Evolutionary conservation across 1,140 invertebrate genomes (phyloP).

Genomic region (Habropoda laboriosa): DNA sequence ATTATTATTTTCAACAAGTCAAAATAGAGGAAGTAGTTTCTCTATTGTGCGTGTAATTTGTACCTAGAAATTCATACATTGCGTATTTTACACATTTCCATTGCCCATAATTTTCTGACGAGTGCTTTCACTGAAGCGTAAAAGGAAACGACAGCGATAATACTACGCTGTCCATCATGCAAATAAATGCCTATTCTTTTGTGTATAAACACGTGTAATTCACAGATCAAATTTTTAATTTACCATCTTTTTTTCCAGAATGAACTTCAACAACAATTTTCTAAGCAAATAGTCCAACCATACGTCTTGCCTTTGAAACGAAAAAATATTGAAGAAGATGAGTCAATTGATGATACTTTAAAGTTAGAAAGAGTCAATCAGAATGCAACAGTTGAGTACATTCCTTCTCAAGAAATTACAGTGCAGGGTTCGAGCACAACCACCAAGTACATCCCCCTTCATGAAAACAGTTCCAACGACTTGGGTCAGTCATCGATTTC

Average conservation of each 20-base stretch:
- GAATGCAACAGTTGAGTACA: background rate
- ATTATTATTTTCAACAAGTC: background rate
- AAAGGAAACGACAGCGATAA: background rate
- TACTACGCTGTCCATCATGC: background rate
- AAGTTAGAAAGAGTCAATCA: background rate
- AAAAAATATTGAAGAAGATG: background rate
- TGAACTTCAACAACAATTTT: background rate
- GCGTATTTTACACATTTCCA: background rate
- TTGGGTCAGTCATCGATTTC: background rate
- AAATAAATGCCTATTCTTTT: background rate
- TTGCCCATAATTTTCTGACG: background rate
- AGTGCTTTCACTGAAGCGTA: constrained; percentile 18
- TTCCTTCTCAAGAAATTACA: constrained; percentile 11
- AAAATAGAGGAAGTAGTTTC: background rate
- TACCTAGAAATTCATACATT: background rate
- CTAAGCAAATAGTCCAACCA: constrained; percentile 33
- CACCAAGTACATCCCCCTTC: background rate
- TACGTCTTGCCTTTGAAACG: background rate
- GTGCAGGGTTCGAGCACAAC: background rate
- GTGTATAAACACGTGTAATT: background rate
- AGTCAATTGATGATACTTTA: background rate
- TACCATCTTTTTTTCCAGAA: constrained; percentile 52
- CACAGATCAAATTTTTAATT: no score
- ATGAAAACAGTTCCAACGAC: background rate
- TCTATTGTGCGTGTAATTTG: background rate